These are phyloP conservation scores for Paracentrotus lividus DNA, from an alignment of 53 echinoderm and acorn worm species.

Conservation along the genomic window DNA sequence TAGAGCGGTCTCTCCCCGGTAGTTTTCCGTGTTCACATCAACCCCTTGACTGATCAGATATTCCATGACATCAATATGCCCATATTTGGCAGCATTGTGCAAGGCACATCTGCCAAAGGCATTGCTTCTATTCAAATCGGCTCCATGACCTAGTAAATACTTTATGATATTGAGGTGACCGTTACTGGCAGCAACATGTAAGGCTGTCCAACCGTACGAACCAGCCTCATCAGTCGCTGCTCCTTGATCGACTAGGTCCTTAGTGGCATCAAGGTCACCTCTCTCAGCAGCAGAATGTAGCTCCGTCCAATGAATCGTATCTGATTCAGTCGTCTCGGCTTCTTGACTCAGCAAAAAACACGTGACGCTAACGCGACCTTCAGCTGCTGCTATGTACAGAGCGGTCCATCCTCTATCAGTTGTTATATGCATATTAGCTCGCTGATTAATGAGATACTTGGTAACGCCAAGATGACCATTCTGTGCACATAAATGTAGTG, in stretches of 20 bases:
- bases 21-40: too few relatives aligned
- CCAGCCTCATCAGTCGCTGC: too few relatives aligned
- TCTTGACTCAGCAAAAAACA: not conserved
- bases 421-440: not conserved
- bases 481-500: not conserved
- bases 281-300: not conserved
- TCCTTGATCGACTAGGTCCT: not conserved
- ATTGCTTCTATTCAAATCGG: too few relatives aligned
- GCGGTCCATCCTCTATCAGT: not conserved
- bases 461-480: not conserved
- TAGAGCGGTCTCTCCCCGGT: not conserved
- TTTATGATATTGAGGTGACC: too few relatives aligned
- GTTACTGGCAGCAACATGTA: too few relatives aligned
- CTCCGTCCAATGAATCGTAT: not conserved
- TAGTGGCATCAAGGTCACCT: not conserved
- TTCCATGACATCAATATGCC: too few relatives aligned
- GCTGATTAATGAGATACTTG: not conserved
- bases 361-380: not conserved
- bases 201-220: too few relatives aligned
- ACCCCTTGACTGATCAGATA: too few relatives aligned
- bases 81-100: too few relatives aligned
- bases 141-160: too few relatives aligned
- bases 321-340: not conserved
- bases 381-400: not conserved
- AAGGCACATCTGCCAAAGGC: too few relatives aligned